Evolutionary conservation across 2,797 vertebrate genomes (phyloP), one percentile per base, ranked within the genome.

Genomic region (Cossypha caffra): DNA sequence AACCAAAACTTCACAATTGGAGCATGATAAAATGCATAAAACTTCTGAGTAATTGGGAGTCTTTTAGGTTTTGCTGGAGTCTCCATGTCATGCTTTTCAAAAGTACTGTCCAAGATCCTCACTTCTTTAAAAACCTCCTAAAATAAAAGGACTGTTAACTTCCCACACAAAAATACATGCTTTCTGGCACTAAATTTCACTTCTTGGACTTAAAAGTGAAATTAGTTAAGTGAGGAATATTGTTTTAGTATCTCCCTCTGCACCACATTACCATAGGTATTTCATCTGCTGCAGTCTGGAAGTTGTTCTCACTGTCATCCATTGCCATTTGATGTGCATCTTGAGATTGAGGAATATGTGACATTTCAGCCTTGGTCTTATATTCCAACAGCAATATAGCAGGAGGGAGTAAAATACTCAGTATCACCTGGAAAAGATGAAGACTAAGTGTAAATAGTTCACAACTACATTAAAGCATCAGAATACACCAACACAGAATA

Each of bases 1-100:
- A 99, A 99, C 99, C 99, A 99, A 97, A 99, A 99, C 97, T 99
- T 99, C 97, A 99, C 99, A 88, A 99, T 99, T 52, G 99, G 99
- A 72, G 99, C 99, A 75, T 99, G 99, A 98, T 99, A 99, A 97
- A 99, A 99, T 40, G 99, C 99, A 74, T 99, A 99, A 94, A 99
- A 99, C 88, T 99, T 99, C 92, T 99, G 98, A 58, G 99, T 99
- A 91, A 99, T 98, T 59, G 99, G 99, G 95, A 99, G 98, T 40
- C 98, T 98, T 89, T 99, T 98, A 52, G 99, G 98, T 63, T 99
- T 99, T 94, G 98, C 85, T 38, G 98, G 98, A 29, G 98, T 98
- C 81, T 99, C 99, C 81, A 98, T 98, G 93, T 99, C 99, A 87
- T 95, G 98, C 94, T 99, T 99, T 55, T 98, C 96, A 23, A 98